Evolutionary conservation across 2,797 vertebrate species (phyloP), one percentile per base, ranked within the genome.

Genomic region (Botia kubotai): DNA sequence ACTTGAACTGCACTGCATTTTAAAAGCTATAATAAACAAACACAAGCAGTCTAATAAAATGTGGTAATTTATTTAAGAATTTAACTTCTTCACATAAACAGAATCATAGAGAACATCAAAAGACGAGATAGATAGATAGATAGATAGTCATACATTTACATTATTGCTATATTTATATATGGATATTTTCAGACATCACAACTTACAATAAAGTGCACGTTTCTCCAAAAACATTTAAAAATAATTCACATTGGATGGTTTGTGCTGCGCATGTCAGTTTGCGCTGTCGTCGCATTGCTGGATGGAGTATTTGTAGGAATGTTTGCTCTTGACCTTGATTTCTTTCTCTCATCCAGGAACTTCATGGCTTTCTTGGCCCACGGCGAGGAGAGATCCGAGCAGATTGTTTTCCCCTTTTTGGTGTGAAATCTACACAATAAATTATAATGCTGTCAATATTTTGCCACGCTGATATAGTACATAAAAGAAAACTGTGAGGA

Each of bases 391-490:
- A 87, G 89, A 63, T 88, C 4, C 0, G 86, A 75, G 13, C 93
- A 94, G 81, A 94, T 88, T 26, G 65, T 86, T 0, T 0, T 81
- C 0, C 2, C n/a, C 5, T 0, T 83, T 7, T 62, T 0, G 0
- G 89, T 91, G 2, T 3, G 89, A 53, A 94, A 93, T 67, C 93
- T 94, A 50, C 79, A 23, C 26, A 60, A 66, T 46, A 55, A 85
- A 87, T 69, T 69, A 16, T 1, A 39, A 14, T 1, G 3, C 6
- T 26, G 36, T 74, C 46, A 39, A 36, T 36, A 14, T 62, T 12
- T 10, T 11, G 46, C 7, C 6, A 63, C 13, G 33, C 14, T 29
- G 14, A 16, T 63, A 29, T 33, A 5, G 13, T 33, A 16, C 26
- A 63, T 17, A 7, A 3, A 14, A 55, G 7, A 55, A 55, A 60